Percentiles rank a stretch among this genome's conserved stretches.
Evolutionary conservation across 2,888 invertebrate species (phyloP).

Genomic region (Camponotus fellah): DNA sequence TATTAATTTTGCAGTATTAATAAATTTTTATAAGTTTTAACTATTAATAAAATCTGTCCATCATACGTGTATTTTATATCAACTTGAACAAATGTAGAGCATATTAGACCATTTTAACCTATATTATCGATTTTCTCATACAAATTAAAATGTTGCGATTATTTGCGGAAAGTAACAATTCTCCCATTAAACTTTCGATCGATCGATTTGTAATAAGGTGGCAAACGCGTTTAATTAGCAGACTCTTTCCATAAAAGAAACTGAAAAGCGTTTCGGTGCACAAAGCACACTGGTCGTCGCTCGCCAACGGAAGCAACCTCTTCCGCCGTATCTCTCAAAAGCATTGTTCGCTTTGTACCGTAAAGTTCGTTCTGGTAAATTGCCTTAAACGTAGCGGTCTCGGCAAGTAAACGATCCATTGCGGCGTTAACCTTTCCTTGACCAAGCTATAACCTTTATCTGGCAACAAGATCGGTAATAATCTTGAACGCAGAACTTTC

Average conservation of each 20-base stretch:
- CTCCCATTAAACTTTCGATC: neutral
- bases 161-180: neutral
- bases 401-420: constrained; percentile 62
- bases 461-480: constrained; percentile 61
- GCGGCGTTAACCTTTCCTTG: constrained; percentile 64
- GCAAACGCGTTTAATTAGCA: constrained; percentile 25
- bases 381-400: constrained; percentile 63
- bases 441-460: constrained; percentile 62
- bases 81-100: too few relatives aligned
- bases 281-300: constrained; percentile 48
- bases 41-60: too few relatives aligned
- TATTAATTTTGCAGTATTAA: too few relatives aligned
- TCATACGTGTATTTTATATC: too few relatives aligned
- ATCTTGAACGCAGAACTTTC: constrained; percentile 45
- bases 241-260: constrained; percentile 28
- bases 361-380: constrained; percentile 71
- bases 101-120: too few relatives aligned
- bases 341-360: constrained; percentile 62
- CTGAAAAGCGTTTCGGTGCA: constrained; percentile 33
- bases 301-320: constrained; percentile 47
- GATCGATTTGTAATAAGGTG: constrained; percentile 33
- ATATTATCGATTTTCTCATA: neutral
- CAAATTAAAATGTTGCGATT: neutral
- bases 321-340: constrained; percentile 56
- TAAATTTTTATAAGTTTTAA: too few relatives aligned